Conservation (phyloP, 2,113 vertebrate species). For the Saccopteryx bilineata region DNA sequence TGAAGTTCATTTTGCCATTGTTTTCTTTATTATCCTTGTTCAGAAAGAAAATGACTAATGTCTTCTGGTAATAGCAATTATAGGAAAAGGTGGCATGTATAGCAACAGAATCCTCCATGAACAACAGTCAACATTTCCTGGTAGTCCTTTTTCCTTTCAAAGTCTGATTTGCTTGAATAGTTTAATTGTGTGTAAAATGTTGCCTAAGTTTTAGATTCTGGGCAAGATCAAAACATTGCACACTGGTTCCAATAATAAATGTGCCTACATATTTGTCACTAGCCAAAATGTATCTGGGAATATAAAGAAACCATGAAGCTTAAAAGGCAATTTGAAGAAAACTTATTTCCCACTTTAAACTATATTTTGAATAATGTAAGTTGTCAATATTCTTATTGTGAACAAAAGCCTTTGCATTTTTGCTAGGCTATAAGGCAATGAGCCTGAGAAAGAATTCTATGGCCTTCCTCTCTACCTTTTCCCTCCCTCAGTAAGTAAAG, state of each 20-base stretch:
- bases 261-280: neutral
- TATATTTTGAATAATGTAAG: slow-evolving; percentile 11
- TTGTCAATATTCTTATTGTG: slow-evolving; percentile 11
- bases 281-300: neutral
- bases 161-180: slow-evolving; percentile 59
- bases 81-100: neutral
- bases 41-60: slow-evolving; percentile 70
- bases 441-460: neutral
- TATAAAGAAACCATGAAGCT: slow-evolving; percentile 32
- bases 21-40: slow-evolving; percentile 74
- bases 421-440: neutral
- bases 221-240: slow-evolving; percentile 4
- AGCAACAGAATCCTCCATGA: slow-evolving; percentile 50
- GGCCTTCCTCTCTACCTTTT: neutral
- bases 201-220: slow-evolving; percentile 65
- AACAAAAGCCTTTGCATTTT: neutral
- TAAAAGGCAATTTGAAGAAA: slow-evolving; percentile 31
- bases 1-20: slow-evolving; percentile 56
- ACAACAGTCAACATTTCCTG: slow-evolving; percentile 12
- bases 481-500: neutral
- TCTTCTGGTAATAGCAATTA: slow-evolving; percentile 70
- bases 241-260: neutral
- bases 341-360: neutral
- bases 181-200: slow-evolving; percentile 52
- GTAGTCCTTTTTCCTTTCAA: slow-evolving; percentile 66